Percentiles rank a stretch among this genome's conserved stretches.
Evolutionary conservation across 2,113 vertebrate genomes (phyloP).

Genomic region (Uria lomvia): DNA sequence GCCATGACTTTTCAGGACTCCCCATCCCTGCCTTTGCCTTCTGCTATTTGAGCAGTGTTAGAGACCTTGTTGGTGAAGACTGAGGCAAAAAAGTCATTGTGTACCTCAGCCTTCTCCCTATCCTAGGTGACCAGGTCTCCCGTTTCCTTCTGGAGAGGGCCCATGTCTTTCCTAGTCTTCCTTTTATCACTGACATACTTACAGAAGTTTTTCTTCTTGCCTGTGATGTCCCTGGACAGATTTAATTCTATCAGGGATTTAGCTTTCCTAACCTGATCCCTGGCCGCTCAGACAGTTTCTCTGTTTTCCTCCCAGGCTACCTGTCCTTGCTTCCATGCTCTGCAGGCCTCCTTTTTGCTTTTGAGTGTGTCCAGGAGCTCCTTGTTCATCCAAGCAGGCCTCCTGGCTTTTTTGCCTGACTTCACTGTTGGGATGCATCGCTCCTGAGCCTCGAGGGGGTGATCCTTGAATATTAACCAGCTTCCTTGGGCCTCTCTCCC

Average conservation of each 20-base stretch:
- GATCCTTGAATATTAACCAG: no score
- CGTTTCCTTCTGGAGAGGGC: neutral
- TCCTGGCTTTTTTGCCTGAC: neutral
- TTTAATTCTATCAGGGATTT: neutral
- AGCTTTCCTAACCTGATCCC: neutral
- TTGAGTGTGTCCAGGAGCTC: neutral
- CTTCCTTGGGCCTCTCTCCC: no score
- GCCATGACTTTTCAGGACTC: neutral
- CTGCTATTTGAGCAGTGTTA: no score
- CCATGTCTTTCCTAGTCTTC: neutral
- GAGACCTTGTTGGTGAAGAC: neutral
- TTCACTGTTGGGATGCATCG: neutral
- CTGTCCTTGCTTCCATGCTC: neutral
- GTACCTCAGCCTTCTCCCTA: neutral
- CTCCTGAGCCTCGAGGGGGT: neutral
- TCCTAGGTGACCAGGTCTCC: neutral
- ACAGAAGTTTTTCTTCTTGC: neutral
- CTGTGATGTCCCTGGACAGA: neutral
- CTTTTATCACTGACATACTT: neutral
- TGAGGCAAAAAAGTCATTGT: neutral
- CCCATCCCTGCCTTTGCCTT: neutral
- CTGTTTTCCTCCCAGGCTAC: neutral
- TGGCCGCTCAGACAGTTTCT: neutral
- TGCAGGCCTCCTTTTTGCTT: neutral
- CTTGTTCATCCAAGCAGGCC: neutral